Percentiles rank a stretch among this genome's conserved stretches.
These are phyloP conservation scores for Pygoscelis antarcticus DNA, from an alignment of 2,113 vertebrate genomes.

Conservation along the genomic window DNA sequence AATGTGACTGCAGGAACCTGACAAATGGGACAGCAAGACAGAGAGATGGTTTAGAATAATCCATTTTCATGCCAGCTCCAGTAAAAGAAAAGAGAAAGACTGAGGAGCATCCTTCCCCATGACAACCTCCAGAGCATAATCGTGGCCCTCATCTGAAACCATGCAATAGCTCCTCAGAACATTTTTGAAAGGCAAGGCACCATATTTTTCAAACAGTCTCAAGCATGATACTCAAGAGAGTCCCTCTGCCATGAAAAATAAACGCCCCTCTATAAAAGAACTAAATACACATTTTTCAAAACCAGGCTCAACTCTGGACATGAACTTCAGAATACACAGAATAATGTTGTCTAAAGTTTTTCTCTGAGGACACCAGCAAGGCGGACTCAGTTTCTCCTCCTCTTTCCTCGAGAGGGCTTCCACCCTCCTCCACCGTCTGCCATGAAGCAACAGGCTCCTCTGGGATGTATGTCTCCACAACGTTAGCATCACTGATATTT, in stretches of 20 bases:
- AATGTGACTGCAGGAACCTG: slow-evolving; percentile 26
- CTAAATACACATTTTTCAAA: neutral
- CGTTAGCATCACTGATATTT: too few species aligned
- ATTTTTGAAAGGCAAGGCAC: neutral
- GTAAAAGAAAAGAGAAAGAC: neutral
- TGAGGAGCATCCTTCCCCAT: neutral
- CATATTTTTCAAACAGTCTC: slow-evolving; percentile 15
- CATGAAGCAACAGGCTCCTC: neutral
- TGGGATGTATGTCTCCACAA: neutral
- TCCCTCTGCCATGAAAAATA: neutral
- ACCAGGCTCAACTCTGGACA: neutral
- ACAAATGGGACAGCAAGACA: slow-evolving; percentile 36
- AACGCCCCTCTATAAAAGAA: neutral
- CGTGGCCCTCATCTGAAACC: neutral
- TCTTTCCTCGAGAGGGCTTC: neutral
- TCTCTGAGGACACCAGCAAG: neutral
- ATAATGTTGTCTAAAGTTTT: neutral
- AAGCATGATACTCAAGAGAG: neutral
- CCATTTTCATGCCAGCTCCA: slow-evolving; percentile 28
- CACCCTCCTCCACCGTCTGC: neutral
- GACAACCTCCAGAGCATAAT: neutral
- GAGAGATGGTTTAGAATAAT: slow-evolving; percentile 24
- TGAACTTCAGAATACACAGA: neutral
- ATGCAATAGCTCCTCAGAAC: neutral
- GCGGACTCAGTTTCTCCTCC: fast-evolving